Evolutionary conservation across 1,140 invertebrate genomes (phyloP), one percentile per base, ranked within the genome.

Genomic region (Cryptotermes secundus): DNA sequence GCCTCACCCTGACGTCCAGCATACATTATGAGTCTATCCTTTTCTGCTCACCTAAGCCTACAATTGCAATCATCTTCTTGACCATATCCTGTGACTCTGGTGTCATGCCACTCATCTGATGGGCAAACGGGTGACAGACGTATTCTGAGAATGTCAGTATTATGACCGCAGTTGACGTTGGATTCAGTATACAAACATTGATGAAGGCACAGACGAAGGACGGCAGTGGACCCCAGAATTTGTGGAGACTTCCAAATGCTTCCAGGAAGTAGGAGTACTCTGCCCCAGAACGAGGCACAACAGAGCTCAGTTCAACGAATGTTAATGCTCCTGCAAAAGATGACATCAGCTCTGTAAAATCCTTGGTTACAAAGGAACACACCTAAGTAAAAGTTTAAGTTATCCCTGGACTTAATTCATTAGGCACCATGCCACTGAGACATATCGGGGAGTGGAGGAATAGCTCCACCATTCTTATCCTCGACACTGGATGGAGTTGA

Each of bases 121-220:
- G 88, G 4, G 89, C 86, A 65, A 97, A 93, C 1, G 96, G 95
- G 87, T 94, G 92, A 81, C 94, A 92, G 16, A 94, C 90, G 88
- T 98, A 97, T 88, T 96, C 94, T 0, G 95, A 93, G 89, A 97
- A 97, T 1, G 96, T 96, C 87, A 97, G 90, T 22, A 94, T 92
- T 82, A 97, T 93, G 24, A 97, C 94, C 14, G 95, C 95, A 0
- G 95, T 93, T 91, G 95, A 94, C 3, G 94, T 94, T 2, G 95
- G 95, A 83, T 96, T 92, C 6, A 97, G 90, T 22, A 96, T 91
- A 42, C 97, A 89, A 2, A 96, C 93, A 86, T 94, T 95, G 2
- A 97, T 93, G 95, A 95, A 96, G 1, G 94, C 92, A 87, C 95
- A 96, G 36, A 95, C 91, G 88, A 96, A 97, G 2, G 95, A 93